Base-by-base conservation (phyloP, 37 sponge, comb jelly and placozoan genomes). In the Cliona cf. orientalis region DNA sequence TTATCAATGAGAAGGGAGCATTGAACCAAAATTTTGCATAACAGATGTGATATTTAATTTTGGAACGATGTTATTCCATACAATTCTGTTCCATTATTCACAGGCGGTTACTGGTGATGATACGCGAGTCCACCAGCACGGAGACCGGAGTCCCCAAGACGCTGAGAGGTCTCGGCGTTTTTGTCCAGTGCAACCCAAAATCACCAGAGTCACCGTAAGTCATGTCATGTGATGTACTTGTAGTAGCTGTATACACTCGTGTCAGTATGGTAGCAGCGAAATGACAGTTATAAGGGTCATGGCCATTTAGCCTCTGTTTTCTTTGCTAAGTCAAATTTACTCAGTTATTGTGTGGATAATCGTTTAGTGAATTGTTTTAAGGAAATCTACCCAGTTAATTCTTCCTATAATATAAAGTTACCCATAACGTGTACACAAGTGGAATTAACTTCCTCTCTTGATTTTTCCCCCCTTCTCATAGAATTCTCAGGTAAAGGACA, bases 131-230 rank as follows among this genome's bases (percentile, higher is more conserved):
- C 66, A 61, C 5, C 45, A 81, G 14, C 55, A 83, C 19, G 72
- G 71, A 44, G 22, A 67, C n/a, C 70, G 49, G 82, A 72, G n/a
- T n/a, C n/a, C n/a, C n/a, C 55, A 71, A 72, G 62, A 57, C 59
- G 46, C n/a, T 64, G 23, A 90, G 69, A 53, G 31, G 61, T 6
- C 89, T 98, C 1, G 98, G 98, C 3, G 75, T 98, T 35, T 98
- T 98, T 70, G 92, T 98, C 17, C 98, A 98, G 84, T 98, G 98
- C 70, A 88, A 87, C 72, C 96, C 96, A 29, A 74, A 87, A 23
- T 71, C 84, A 25, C 78, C 80, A 19, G 91, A 96, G 35, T 85
- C 86, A 0, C 75, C 65, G 88, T 93, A 53, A 88, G 89, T 43
- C 14, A 49, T 14, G 63, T 26, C 17, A 61, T 6, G 6, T 61